Conservation (phyloP, 92 coral and sea anemone genomes). For the Porites divaricata region DNA sequence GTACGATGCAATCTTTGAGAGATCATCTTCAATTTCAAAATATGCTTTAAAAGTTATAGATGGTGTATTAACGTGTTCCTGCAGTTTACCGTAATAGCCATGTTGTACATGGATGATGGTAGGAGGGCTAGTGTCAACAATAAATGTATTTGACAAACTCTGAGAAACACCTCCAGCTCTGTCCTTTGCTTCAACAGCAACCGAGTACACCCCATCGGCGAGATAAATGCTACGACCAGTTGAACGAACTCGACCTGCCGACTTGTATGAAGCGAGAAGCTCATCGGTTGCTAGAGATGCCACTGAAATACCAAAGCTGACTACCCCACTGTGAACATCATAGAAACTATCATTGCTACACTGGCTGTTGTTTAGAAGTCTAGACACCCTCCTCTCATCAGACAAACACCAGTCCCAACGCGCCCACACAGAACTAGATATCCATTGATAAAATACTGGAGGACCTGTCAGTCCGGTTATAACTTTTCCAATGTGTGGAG, state of each 20-base stretch:
- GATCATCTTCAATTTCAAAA: slow-evolving; percentile 84
- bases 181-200: slow-evolving; percentile 88
- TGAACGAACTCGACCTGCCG: slow-evolving; percentile 79
- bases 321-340: slow-evolving; percentile 87
- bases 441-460: slow-evolving; percentile 83
- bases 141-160: slow-evolving; percentile 79
- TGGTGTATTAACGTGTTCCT: slow-evolving; percentile 35
- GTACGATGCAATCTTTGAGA: slow-evolving; percentile 77
- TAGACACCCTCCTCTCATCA: slow-evolving; percentile 64
- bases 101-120: slow-evolving; percentile 68
- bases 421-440: slow-evolving; percentile 94
- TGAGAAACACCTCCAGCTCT: slow-evolving; percentile 76
- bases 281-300: slow-evolving; percentile 64
- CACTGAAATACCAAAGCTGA: slow-evolving; percentile 82
- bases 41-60: slow-evolving; percentile 62
- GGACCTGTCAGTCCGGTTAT: slow-evolving; percentile 84
- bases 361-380: slow-evolving; percentile 33
- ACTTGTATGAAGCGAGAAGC: slow-evolving; percentile 56
- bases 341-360: slow-evolving; percentile 80
- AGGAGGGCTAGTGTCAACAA: slow-evolving; percentile 88
- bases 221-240: slow-evolving; percentile 81
- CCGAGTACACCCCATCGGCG: slow-evolving; percentile 88
- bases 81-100: slow-evolving; percentile 63
- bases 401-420: slow-evolving; percentile 97
- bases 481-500: slow-evolving; percentile 89